phyloP scores from a whole-genome alignment of 2,797 vertebrate species.

The Alosa sapidissima region DNA sequence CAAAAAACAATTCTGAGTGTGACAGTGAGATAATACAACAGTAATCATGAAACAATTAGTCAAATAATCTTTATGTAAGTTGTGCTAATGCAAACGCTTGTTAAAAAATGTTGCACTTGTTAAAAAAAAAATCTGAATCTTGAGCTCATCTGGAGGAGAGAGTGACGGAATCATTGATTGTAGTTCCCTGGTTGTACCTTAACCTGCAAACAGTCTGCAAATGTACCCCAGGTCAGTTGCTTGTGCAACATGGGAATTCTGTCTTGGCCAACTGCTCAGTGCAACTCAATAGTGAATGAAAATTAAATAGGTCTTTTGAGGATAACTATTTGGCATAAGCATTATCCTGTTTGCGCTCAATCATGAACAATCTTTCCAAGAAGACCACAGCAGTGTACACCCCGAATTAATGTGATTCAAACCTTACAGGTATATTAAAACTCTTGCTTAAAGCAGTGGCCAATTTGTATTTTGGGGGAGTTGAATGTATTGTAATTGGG shows the following conservation, averaged over 20 bases:
- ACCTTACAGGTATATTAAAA: not conserved
- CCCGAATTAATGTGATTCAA: not conserved
- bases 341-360: not conserved
- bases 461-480: not conserved
- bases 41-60: not conserved
- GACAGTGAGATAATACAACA: not conserved
- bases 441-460: not conserved
- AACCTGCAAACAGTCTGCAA: slow-evolving; percentile 37
- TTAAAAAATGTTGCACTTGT: not conserved
- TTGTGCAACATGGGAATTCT: slow-evolving; percentile 5
- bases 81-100: not conserved
- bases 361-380: not conserved
- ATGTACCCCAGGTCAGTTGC: not conserved
- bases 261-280: not conserved
- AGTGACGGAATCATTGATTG: not conserved
- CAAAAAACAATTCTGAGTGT: not conserved
- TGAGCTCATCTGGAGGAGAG: not conserved
- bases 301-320: not conserved
- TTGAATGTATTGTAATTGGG: too few relatives aligned
- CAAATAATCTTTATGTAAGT: not conserved
- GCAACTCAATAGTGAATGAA: not conserved
- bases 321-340: not conserved
- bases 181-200: slow-evolving; percentile 29
- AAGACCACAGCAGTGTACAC: not conserved
- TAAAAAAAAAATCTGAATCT: not conserved